Evolutionary conservation across 2,888 invertebrate genomes (phyloP).

Genomic region (Pammene fasciana): DNA sequence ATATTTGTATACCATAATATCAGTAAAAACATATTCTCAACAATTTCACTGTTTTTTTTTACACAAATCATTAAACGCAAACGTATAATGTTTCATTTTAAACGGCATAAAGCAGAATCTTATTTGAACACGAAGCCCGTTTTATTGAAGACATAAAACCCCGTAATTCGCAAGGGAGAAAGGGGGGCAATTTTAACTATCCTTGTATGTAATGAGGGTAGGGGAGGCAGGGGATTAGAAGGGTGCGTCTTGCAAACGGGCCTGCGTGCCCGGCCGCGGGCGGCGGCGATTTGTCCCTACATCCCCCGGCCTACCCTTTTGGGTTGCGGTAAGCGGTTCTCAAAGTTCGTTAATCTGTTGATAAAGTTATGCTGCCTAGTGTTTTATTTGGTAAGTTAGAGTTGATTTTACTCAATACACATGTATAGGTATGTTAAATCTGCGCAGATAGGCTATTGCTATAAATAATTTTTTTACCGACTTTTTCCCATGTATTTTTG

Average conservation of each 20-base stretch:
- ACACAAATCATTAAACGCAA: neutral
- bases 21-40: no score
- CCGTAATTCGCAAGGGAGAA: constrained; percentile 59
- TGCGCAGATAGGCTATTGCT: no score
- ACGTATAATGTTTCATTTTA: constrained; percentile 15
- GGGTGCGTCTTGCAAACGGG: constrained; percentile 81
- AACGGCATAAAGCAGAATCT: constrained; percentile 26
- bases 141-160: constrained; percentile 59
- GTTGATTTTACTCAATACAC: no score
- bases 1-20: no score
- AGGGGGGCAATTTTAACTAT: constrained; percentile 72
- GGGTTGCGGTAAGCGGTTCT: constrained; percentile 50
- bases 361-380: no score
- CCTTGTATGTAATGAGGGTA: constrained; percentile 78
- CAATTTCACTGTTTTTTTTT: no score
- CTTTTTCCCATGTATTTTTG: no score
- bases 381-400: no score
- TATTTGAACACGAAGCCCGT: constrained; percentile 38
- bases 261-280: constrained; percentile 77
- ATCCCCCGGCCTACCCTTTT: constrained; percentile 67
- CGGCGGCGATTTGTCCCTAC: constrained; percentile 77
- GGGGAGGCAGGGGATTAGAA: constrained; percentile 66
- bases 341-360: constrained; percentile 51
- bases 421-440: no score
- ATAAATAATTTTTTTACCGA: no score